A percentile compares a stretch with the other conserved stretches of the same genome.
Conservation (phyloP, 1,140 invertebrate species). For the Hyles euphorbiae region DNA sequence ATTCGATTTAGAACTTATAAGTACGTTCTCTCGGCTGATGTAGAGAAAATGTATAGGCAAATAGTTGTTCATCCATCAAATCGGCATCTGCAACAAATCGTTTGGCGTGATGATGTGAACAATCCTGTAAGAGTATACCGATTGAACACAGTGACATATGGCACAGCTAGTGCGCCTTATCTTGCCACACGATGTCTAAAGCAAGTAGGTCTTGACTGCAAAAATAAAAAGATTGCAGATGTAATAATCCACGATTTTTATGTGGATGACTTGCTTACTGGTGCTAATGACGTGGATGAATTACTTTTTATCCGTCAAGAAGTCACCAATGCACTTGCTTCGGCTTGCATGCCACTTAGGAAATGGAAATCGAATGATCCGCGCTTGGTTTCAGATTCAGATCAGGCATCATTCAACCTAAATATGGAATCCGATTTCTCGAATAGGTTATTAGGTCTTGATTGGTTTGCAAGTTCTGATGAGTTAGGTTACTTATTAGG, state of each 20-base stretch:
- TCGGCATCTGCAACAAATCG: background rate
- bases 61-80: background rate
- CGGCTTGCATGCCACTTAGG: constrained; percentile 7
- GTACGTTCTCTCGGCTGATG: background rate
- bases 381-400: background rate
- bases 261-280: constrained; percentile 63
- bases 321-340: constrained; percentile 5
- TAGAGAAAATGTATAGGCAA: constrained; percentile 1
- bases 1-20: background rate
- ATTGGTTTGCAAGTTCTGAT: constrained; percentile 14
- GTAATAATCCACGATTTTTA: constrained; percentile 29
- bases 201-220: constrained; percentile 20
- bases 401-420: constrained; percentile 8
- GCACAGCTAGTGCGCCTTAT: background rate
- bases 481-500: constrained; percentile 7
- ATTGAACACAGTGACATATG: no score
- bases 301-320: constrained; percentile 12
- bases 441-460: constrained; percentile 18
- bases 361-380: constrained; percentile 17
- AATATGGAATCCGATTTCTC: constrained; percentile 12
- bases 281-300: constrained; percentile 32
- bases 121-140: no score
- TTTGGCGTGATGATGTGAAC: no score
- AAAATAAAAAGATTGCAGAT: constrained; percentile 24
- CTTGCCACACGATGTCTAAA: constrained; percentile 20